A percentile compares a stretch with the other conserved stretches of the same genome.
These are phyloP conservation scores for Drosophila rhopaloa DNA, from an alignment of 1,140 invertebrate species.

Conservation along the genomic window DNA sequence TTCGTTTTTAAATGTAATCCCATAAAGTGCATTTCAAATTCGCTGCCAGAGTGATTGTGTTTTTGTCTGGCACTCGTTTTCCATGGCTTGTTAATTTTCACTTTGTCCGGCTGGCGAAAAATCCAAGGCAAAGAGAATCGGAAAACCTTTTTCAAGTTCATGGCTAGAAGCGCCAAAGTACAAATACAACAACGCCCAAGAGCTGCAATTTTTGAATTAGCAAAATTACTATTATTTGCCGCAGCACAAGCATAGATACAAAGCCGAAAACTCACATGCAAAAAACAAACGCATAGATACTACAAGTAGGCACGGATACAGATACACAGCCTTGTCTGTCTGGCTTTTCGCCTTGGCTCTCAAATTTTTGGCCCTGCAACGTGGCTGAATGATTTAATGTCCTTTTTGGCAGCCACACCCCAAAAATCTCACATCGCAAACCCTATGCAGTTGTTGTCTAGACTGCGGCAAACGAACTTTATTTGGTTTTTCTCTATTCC, in stretches of 20 bases:
- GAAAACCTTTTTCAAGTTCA: conserved; percentile 74
- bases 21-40: conserved; percentile 5
- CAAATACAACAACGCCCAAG: conserved; percentile 48
- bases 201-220: conserved; percentile 79
- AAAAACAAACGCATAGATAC: conserved; percentile 12
- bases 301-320: conserved; percentile 9
- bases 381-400: conserved; percentile 80
- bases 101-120: conserved; percentile 57
- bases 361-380: conserved; percentile 54
- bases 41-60: not conserved
- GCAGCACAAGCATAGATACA: conserved; percentile 49
- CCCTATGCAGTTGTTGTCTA: conserved; percentile 73
- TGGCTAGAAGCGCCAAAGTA: conserved; percentile 54
- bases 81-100: conserved; percentile 69
- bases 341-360: conserved; percentile 64
- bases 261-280: conserved; percentile 22
- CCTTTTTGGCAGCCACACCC: conserved; percentile 77
- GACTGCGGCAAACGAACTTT: conserved; percentile 79
- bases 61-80: conserved; percentile 15
- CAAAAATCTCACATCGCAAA: conserved; percentile 20
- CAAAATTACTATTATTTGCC: conserved; percentile 82
- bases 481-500: conserved; percentile 41
- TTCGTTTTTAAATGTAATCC: not conserved
- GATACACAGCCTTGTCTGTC: conserved; percentile 67
- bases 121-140: conserved; percentile 28